Conservation (phyloP, 2,888 invertebrate species). For the Chloroclystis v-ata region DNA sequence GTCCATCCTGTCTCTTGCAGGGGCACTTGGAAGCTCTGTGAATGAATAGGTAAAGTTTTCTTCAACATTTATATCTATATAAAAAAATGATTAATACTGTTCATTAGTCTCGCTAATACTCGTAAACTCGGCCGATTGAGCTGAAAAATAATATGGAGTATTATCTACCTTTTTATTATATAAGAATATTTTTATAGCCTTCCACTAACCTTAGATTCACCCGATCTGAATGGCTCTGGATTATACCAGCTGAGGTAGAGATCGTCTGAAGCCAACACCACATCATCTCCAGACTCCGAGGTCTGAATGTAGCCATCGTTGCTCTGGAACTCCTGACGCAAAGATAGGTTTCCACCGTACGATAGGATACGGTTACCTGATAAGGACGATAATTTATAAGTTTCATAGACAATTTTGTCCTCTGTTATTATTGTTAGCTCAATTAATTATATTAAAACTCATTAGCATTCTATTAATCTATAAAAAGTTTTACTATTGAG, state of each 20-base stretch:
- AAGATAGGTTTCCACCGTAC: conserved; percentile 89
- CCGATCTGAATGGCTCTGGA: conserved; percentile 75
- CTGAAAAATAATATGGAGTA: too few species aligned
- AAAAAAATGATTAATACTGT: too few species aligned
- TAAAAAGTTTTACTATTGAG: too few species aligned
- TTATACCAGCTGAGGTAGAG: conserved; percentile 87
- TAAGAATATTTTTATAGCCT: too few species aligned
- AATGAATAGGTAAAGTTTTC: neutral
- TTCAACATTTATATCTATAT: too few species aligned
- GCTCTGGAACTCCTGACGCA: conserved; percentile 85
- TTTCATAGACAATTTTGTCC: too few species aligned
- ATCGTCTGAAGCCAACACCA: conserved; percentile 88
- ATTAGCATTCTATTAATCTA: too few species aligned
- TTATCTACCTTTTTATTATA: too few species aligned
- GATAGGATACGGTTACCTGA: conserved; percentile 87
- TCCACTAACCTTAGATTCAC: conserved; percentile 44
- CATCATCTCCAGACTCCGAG: conserved; percentile 84
- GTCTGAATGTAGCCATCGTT: conserved; percentile 55
- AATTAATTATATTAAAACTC: too few species aligned
- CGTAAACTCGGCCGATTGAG: too few species aligned
- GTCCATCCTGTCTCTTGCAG: conserved; percentile 83
- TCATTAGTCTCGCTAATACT: too few species aligned
- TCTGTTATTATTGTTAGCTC: too few species aligned
- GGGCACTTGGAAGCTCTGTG: conserved; percentile 80
- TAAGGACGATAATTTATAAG: neutral